Conservation (phyloP, 2,797 vertebrate genomes). For the Enteromius anoplus region DNA sequence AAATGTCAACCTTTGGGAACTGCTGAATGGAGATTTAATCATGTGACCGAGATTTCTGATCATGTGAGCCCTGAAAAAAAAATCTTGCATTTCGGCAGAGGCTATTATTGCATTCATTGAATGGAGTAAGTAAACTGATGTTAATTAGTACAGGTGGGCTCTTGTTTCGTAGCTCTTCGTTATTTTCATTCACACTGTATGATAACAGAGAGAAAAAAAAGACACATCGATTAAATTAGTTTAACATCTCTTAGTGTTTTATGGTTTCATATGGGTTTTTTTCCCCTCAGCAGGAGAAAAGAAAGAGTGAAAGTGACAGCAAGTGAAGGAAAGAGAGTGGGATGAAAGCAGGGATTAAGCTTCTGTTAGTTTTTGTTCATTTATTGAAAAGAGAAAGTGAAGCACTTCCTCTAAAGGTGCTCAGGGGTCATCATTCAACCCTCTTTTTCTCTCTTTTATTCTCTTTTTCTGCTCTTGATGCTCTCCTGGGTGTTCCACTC, state of each 20-base stretch:
- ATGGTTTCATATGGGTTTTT: constrained; percentile 7
- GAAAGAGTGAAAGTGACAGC: constrained; percentile 34
- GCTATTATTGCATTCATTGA: constrained; percentile 6
- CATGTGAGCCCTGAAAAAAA: constrained; percentile 15
- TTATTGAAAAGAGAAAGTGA: constrained; percentile 44
- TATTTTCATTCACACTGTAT: not conserved
- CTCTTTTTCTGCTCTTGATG: constrained; percentile 22
- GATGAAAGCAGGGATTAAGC: constrained; percentile 44
- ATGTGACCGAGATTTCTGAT: constrained; percentile 18
- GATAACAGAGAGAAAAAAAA: not conserved
- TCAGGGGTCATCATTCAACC: constrained; percentile 45
- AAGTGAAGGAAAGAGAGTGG: constrained; percentile 31
- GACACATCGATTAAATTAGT: not conserved
- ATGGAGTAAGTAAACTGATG: not conserved
- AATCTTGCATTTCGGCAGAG: not conserved
- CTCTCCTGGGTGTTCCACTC: constrained; percentile 30
- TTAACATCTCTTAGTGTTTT: constrained; percentile 10
- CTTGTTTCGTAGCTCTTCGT: not conserved
- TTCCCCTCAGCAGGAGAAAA: constrained; percentile 4
- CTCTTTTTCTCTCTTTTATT: constrained; percentile 26
- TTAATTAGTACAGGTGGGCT: constrained; percentile 12
- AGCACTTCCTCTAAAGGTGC: constrained; percentile 49
- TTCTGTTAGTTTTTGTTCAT: constrained; percentile 52
- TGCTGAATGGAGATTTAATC: constrained; percentile 30
- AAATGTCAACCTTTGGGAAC: constrained; percentile 47